Conservation (phyloP, 2,797 vertebrate species). For the Cheirogaleus major region DNA sequence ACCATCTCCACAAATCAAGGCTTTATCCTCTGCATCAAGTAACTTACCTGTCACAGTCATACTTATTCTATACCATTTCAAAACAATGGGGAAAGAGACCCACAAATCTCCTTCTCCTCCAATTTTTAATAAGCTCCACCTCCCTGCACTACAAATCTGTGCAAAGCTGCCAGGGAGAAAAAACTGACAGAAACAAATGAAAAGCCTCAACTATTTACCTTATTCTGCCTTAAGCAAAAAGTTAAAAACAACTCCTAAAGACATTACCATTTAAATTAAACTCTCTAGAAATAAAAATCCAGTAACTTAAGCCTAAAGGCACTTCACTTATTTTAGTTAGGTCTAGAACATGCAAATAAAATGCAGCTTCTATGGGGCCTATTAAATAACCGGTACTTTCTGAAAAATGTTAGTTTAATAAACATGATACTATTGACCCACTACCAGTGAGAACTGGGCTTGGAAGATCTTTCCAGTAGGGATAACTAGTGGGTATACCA, state of each 20-base stretch:
- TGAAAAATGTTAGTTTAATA: background rate
- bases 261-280: slow-evolving; percentile 39
- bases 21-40: background rate
- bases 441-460: background rate
- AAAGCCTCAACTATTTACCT: slow-evolving; percentile 33
- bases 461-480: background rate
- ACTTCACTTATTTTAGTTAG: slow-evolving; percentile 38
- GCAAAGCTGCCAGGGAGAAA: background rate
- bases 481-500: background rate
- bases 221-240: slow-evolving; percentile 28
- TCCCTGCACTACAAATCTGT: slow-evolving; percentile 4
- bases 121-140: background rate
- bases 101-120: slow-evolving; percentile 1
- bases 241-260: background rate
- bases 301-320: background rate
- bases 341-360: slow-evolving; percentile 37
- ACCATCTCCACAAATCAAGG: slow-evolving; percentile 14
- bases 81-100: background rate
- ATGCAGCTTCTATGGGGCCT: background rate
- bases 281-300: slow-evolving; percentile 10
- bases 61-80: background rate
- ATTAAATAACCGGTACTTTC: background rate
- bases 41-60: background rate
- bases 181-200: slow-evolving; percentile 21
- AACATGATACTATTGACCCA: background rate